Conservation (phyloP, 2,113 vertebrate genomes). For the Platichthys stellatus region DNA sequence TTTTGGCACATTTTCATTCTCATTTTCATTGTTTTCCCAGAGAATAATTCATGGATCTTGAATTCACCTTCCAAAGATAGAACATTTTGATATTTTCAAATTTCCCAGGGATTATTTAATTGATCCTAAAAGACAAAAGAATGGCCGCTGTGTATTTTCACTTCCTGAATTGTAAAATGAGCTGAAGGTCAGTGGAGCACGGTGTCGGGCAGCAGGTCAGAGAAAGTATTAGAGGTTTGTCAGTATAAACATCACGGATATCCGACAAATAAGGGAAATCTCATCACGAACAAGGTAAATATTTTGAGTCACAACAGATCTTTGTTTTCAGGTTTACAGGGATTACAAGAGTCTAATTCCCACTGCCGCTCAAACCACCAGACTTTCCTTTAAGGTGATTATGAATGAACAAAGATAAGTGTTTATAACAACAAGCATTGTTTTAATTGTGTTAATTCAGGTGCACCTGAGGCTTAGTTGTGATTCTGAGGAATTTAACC, state of each 20-base stretch:
- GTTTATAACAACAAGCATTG: slow-evolving; percentile 48
- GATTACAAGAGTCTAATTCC: slow-evolving; percentile 37
- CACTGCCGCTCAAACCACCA: slow-evolving; percentile 7
- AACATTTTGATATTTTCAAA: too few relatives aligned
- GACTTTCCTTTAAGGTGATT: slow-evolving; percentile 56
- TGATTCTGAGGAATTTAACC: background rate
- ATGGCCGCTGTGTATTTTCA: background rate
- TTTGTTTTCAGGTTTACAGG: slow-evolving; percentile 36
- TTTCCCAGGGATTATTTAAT: too few relatives aligned
- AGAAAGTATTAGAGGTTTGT: background rate
- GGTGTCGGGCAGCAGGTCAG: background rate
- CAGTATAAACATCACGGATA: background rate
- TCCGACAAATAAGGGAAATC: slow-evolving; percentile 42
- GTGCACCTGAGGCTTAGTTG: slow-evolving; percentile 64
- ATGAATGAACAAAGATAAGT: slow-evolving; percentile 68
- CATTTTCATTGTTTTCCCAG: too few relatives aligned
- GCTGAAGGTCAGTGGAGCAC: background rate
- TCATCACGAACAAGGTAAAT: background rate
- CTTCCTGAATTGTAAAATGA: background rate
- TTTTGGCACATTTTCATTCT: too few relatives aligned
- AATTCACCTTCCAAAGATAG: too few relatives aligned
- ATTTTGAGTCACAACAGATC: slow-evolving; percentile 68
- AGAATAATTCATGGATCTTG: too few relatives aligned
- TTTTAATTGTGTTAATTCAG: slow-evolving; percentile 51
- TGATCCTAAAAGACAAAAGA: too few relatives aligned